Conservation (phyloP, 2,113 vertebrate genomes). For the Vicugna pacos region DNA sequence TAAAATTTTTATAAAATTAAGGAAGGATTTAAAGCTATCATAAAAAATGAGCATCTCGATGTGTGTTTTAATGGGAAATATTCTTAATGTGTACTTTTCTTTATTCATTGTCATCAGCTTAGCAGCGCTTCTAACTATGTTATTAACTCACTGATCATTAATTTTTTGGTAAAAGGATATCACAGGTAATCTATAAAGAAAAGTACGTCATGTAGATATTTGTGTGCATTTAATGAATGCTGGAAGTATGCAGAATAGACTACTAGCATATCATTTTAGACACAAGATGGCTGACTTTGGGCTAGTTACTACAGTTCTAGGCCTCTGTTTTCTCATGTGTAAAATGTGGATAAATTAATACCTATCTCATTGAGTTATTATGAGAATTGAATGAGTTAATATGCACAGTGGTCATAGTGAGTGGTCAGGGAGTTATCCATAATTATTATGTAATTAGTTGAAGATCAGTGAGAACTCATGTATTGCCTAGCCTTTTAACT, state of each 20-base stretch:
- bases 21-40: not conserved
- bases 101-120: not conserved
- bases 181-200: not conserved
- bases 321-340: not conserved
- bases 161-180: not conserved
- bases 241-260: not conserved
- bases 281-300: not conserved
- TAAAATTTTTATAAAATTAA: not conserved
- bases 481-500: not conserved
- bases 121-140: not conserved
- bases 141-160: not conserved
- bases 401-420: not conserved
- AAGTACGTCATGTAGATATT: not conserved
- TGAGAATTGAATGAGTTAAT: not conserved
- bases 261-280: not conserved
- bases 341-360: not conserved
- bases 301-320: not conserved
- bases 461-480: constrained; percentile 11
- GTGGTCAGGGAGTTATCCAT: not conserved
- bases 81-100: not conserved
- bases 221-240: not conserved
- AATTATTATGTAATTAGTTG: not conserved
- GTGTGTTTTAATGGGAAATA: not conserved
- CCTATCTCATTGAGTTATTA: not conserved
- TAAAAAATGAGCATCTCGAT: constrained; percentile 26